Evolutionary conservation across 92 coral and sea anemone species (phyloP).

Genomic region (Siderastrea radians): DNA sequence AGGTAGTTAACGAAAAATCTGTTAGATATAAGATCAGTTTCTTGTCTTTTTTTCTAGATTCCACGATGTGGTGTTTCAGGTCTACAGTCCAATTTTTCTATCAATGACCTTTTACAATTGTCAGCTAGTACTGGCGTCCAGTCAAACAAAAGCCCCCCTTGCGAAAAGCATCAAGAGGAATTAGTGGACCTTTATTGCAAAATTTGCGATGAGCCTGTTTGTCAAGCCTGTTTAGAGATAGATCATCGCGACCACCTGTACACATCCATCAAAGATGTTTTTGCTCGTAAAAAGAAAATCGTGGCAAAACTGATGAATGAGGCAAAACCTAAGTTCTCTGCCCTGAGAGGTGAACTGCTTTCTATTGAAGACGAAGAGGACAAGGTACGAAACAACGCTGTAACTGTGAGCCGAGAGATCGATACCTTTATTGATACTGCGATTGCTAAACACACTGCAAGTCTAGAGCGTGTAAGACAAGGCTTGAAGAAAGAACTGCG

Average conservation of each 20-base stretch:
- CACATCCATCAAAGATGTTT: constrained; percentile 7
- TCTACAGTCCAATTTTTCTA: constrained; percentile 11
- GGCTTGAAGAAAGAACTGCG: constrained; percentile 15
- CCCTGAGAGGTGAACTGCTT: constrained; percentile 9
- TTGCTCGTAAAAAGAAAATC: constrained; percentile 1
- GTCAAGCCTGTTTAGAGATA: constrained; percentile 21
- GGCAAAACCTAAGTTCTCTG: constrained; percentile 16
- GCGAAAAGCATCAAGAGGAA: constrained; percentile 25
- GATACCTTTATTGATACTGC: not conserved
- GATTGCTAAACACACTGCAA: constrained; percentile 22
- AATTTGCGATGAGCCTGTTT: constrained; percentile 9
- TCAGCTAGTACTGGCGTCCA: not conserved
- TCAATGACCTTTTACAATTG: constrained; percentile 9
- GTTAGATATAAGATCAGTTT: too few relatives aligned
- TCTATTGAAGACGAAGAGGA: constrained; percentile 6
- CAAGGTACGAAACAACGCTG: not conserved
- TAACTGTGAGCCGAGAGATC: not conserved
- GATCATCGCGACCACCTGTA: constrained; percentile 34
- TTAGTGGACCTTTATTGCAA: constrained; percentile 18
- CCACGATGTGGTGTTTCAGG: constrained; percentile 3
- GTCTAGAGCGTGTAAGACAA: constrained; percentile 4
- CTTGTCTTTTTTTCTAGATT: constrained; percentile 3
- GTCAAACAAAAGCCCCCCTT: not conserved
- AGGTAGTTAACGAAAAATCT: too few relatives aligned
- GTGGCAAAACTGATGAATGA: not conserved